phyloP scores from a whole-genome alignment of 2,797 vertebrate species.

The Syngnathus rostellatus region DNA sequence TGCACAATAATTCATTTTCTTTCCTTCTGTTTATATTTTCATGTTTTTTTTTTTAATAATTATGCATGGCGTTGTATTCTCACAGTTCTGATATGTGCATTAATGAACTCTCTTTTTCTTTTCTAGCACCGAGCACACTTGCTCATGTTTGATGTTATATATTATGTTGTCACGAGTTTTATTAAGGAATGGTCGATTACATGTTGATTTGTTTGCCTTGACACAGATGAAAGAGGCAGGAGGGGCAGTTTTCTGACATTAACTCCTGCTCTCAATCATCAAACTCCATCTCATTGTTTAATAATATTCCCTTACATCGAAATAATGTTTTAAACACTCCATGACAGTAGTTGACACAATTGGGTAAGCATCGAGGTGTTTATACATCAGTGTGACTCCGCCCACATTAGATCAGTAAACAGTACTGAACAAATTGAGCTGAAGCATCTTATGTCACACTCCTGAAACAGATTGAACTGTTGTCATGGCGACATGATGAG shows the following conservation, averaged over 20 bases:
- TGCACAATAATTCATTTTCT: neutral
- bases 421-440: conserved; percentile 47
- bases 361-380: conserved; percentile 13
- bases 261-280: neutral
- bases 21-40: conserved; percentile 10
- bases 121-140: conserved; percentile 41
- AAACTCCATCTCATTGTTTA: conserved; percentile 30
- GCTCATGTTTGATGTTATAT: conserved; percentile 8
- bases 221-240: neutral
- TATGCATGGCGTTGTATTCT: conserved; percentile 43
- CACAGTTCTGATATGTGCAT: conserved; percentile 39
- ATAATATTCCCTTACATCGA: conserved; percentile 16
- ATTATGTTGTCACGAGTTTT: conserved; percentile 30
- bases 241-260: neutral
- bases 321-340: neutral
- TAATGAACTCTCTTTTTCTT: conserved; percentile 59
- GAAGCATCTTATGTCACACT: conserved; percentile 38
- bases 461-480: conserved; percentile 53
- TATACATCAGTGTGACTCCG: conserved; percentile 21
- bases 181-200: conserved; percentile 31
- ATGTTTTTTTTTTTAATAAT: conserved; percentile 8
- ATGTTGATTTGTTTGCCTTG: neutral
- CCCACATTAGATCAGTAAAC: conserved; percentile 48
- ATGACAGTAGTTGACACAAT: conserved; percentile 13
- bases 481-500: conserved; percentile 62